These are phyloP conservation scores for Ptiloglossa arizonensis DNA, from an alignment of 1,140 invertebrate genomes.

Conservation along the genomic window DNA sequence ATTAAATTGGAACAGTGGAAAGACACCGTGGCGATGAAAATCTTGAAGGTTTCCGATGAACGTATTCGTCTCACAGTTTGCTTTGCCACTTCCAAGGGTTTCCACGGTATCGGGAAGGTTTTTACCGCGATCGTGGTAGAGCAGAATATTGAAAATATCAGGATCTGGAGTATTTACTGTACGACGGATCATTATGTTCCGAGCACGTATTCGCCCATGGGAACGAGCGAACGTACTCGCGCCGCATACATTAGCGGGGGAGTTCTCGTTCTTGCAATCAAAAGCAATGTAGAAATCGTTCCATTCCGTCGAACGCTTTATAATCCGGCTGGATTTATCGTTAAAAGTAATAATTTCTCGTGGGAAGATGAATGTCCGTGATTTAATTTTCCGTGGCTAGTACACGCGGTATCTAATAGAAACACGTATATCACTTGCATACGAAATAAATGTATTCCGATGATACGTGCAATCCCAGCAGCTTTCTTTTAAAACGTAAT, in stretches of 20 bases:
- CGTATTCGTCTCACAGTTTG: background rate
- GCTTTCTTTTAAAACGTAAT: too few relatives aligned
- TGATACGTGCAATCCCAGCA: too few relatives aligned
- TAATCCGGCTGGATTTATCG: constrained; percentile 2
- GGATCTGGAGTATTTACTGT: constrained; percentile 28
- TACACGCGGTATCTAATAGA: background rate
- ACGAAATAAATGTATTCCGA: background rate
- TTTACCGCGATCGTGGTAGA: background rate
- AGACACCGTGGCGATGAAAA: background rate
- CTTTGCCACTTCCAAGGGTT: background rate
- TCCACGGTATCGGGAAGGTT: background rate
- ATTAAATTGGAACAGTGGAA: background rate
- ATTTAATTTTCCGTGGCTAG: background rate
- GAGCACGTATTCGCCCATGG: constrained; percentile 44
- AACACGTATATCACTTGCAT: background rate
- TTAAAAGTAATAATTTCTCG: background rate
- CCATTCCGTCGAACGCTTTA: background rate
- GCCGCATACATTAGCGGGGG: constrained; percentile 28
- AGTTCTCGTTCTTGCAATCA: constrained; percentile 25
- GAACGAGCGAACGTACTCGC: constrained; percentile 19
- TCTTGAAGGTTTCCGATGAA: background rate
- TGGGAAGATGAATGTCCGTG: background rate
- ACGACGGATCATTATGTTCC: constrained; percentile 41
- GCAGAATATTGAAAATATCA: constrained; percentile 38
- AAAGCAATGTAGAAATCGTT: constrained; percentile 26